phyloP scores from a whole-genome alignment of 2,797 vertebrate genomes.

The Sebastes reedi region DNA sequence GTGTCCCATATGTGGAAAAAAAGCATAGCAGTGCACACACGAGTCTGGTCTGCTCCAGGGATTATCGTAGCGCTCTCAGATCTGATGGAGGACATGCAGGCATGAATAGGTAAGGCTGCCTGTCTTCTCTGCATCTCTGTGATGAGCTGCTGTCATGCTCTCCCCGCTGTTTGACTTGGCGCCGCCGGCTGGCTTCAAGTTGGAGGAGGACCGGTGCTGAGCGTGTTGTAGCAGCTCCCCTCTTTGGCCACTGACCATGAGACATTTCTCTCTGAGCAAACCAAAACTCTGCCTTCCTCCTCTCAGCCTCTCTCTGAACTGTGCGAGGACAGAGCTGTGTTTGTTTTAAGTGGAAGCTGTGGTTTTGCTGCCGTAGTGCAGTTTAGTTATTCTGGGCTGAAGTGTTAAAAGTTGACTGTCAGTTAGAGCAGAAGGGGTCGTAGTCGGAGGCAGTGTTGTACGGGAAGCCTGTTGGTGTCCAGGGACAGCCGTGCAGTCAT shows the following conservation, averaged over 20 bases:
- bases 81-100: constrained; percentile 80
- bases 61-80: constrained; percentile 79
- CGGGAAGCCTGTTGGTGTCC: constrained; percentile 58
- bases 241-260: constrained; percentile 48
- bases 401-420: constrained; percentile 71
- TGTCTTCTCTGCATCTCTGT: constrained; percentile 54
- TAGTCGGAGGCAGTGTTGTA: constrained; percentile 17
- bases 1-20: constrained; percentile 85
- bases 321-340: constrained; percentile 27
- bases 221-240: constrained; percentile 29
- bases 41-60: constrained; percentile 75
- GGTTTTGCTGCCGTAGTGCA: constrained; percentile 36
- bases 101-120: constrained; percentile 83
- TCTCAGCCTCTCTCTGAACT: constrained; percentile 23
- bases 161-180: constrained; percentile 49
- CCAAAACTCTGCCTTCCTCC: neutral
- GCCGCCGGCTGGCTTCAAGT: constrained; percentile 48
- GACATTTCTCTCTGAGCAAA: constrained; percentile 35
- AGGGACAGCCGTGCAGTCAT: constrained; percentile 54
- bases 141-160: constrained; percentile 62
- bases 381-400: constrained; percentile 45
- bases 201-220: constrained; percentile 43
- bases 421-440: constrained; percentile 15
- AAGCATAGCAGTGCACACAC: constrained; percentile 77
- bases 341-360: constrained; percentile 58